Percentiles rank a stretch among this genome's conserved stretches.
Conservation (phyloP, 2,113 vertebrate genomes). For the Ictalurus punctatus region DNA sequence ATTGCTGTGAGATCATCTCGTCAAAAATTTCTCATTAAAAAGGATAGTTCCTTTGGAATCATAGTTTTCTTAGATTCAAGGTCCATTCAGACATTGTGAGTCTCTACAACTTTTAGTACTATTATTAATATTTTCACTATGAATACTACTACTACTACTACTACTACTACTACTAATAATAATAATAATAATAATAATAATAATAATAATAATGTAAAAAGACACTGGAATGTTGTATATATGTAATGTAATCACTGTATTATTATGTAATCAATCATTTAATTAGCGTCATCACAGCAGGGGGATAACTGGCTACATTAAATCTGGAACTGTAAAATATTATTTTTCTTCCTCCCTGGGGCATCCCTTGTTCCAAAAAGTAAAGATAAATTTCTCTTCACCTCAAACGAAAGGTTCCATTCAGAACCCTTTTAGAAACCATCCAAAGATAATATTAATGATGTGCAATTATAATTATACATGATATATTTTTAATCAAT, state of each 20-base stretch:
- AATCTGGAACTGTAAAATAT: background rate
- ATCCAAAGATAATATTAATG: background rate
- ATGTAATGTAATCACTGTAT: background rate
- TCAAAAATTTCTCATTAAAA: background rate
- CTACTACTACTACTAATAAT: no score
- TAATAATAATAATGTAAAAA: background rate
- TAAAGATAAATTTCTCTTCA: background rate
- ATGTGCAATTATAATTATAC: background rate
- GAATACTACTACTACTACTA: background rate
- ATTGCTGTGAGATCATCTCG: background rate
- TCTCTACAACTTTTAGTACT: background rate
- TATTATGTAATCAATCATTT: background rate
- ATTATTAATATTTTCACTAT: background rate
- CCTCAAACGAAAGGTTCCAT: background rate
- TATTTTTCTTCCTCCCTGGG: background rate
- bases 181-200: background rate
- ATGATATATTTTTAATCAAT: background rate
- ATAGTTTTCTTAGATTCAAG: background rate
- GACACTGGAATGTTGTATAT: background rate
- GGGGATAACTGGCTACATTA: background rate
- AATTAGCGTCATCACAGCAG: background rate
- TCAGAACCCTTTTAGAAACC: background rate
- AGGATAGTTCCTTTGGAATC: background rate
- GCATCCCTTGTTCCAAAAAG: background rate
- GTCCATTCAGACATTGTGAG: background rate